Conservation (phyloP, 2,113 vertebrate genomes). For the Eclectus roratus region DNA sequence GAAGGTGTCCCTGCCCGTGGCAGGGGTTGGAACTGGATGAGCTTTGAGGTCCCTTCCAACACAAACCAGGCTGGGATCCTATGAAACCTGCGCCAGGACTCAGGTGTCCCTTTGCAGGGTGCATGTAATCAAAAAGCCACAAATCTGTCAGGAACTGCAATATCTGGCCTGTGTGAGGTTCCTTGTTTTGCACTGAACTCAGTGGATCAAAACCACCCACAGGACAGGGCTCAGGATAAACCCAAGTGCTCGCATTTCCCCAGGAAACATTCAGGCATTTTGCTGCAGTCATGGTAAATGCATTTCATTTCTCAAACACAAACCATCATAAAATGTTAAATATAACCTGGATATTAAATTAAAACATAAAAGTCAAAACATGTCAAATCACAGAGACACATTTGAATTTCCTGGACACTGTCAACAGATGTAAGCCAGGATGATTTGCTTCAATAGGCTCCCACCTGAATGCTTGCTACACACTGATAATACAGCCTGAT, state of each 20-base stretch:
- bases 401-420: constrained; percentile 33
- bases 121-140: fast-evolving
- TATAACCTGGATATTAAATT: constrained; percentile 41
- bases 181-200: neutral
- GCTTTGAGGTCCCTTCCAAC: neutral
- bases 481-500: neutral
- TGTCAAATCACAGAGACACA: neutral
- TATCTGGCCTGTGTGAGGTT: neutral
- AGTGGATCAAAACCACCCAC: neutral
- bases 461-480: neutral
- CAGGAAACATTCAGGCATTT: neutral
- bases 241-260: neutral
- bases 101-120: neutral
- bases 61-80: neutral
- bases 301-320: neutral
- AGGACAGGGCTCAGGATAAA: neutral
- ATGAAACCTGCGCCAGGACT: neutral
- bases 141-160: neutral
- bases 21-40: neutral
- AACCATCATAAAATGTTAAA: constrained; percentile 19
- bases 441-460: neutral
- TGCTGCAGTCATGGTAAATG: neutral
- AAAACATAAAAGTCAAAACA: constrained; percentile 49
- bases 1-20: neutral
- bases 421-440: neutral